phyloP scores from a whole-genome alignment of 2,113 vertebrate genomes.

The Lasiurus borealis region DNA sequence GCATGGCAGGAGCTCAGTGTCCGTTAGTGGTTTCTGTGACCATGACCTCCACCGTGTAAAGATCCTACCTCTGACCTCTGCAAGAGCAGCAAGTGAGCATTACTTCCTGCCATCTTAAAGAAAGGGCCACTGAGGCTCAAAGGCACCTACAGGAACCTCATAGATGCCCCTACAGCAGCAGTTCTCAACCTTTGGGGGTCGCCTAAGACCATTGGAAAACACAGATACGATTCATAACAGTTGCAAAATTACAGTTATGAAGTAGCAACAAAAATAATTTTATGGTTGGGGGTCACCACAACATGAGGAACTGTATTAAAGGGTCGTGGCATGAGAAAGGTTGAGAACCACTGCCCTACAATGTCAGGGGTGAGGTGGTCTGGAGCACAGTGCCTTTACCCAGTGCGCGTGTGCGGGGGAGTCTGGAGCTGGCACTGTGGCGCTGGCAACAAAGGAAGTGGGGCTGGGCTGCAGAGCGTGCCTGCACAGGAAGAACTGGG shows the following conservation, averaged over 20 bases:
- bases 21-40: neutral
- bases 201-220: too few relatives aligned
- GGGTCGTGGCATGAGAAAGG: too few relatives aligned
- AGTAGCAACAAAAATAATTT: too few relatives aligned
- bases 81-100: accelerated
- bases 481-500: too few relatives aligned
- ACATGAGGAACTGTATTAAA: too few relatives aligned
- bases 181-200: too few relatives aligned
- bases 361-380: accelerated
- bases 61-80: neutral
- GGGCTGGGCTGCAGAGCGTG: neutral
- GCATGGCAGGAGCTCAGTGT: accelerated
- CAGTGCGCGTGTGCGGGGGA: accelerated
- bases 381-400: accelerated
- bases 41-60: accelerated
- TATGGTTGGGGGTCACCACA: too few relatives aligned
- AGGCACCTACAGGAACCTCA: neutral
- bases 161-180: accelerated
- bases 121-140: accelerated
- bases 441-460: neutral
- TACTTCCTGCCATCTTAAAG: accelerated
- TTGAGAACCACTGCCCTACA: too few relatives aligned
- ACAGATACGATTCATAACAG: too few relatives aligned
- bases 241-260: too few relatives aligned
- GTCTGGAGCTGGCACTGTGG: neutral